Base-by-base conservation (phyloP, 1,140 invertebrate genomes). In the Orchestia grillus region DNA sequence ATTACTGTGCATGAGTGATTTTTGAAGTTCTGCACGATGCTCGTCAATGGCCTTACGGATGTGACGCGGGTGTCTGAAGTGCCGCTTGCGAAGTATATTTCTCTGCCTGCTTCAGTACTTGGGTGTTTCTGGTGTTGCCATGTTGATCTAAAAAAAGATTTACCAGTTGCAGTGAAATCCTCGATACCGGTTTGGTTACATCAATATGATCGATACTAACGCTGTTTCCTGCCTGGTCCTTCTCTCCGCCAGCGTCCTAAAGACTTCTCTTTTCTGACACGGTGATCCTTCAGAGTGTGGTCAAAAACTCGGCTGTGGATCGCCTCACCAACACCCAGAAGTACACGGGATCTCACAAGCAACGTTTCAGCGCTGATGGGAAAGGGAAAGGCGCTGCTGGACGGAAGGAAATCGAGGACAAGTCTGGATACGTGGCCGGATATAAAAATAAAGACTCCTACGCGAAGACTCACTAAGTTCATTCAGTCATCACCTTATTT, bases 301-400 rank as follows among this genome's bases (percentile, higher is more conserved):
- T 98, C 43, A 97, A 97, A 47, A 98, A 98, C 0, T 98, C 98
- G 6, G 98, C 99, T 8, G 98, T 99, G 1, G 98, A 99, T 96
- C 98, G 99, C 96, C 97, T 99, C 96, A 99, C 99, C 19, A 99
- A 99, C 97, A 98, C 98, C 8, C 98, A 98, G 96, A 99, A 99
- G 97, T 99, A 99, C 97, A 99, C 99, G 0, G 99, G 99, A 16
- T 99, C 98, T 0, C 98, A 99, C 97, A 99, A 98, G 97, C 98
- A 99, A 97, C 98, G 99, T 53, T 99, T 99, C 97, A 99, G 99
- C 97, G 98, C 98, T 91, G 97, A 98, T 0, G 99, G 99, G 42
- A 99, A 99, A 97, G 99, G 99, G n/a, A 98, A 98, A 97, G 99
- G 99, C 0, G 99, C 99, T 96, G 98, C 98, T 44, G 99, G 99